These are phyloP conservation scores for Clistopyga incitator DNA, from an alignment of 2,888 invertebrate species.

Conservation along the genomic window DNA sequence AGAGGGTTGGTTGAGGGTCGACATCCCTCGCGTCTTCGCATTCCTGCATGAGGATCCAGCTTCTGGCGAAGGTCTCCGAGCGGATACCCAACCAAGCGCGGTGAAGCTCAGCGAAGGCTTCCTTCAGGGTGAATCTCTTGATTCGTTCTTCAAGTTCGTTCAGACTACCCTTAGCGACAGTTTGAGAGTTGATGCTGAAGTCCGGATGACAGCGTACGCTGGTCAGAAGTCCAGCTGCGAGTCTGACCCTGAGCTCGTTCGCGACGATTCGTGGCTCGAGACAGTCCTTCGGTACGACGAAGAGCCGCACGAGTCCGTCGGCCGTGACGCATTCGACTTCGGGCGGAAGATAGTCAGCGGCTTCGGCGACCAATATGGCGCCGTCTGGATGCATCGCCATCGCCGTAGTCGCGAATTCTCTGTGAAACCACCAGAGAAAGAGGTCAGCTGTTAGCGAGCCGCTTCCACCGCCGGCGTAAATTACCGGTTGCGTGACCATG, in stretches of 20 bases:
- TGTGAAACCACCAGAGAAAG: slow-evolving; percentile 85
- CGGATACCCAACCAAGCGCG: slow-evolving; percentile 84
- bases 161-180: slow-evolving; percentile 5
- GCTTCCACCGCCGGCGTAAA: slow-evolving; percentile 85
- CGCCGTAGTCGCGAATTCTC: slow-evolving; percentile 84
- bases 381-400: slow-evolving; percentile 83
- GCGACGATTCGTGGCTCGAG: slow-evolving; percentile 78
- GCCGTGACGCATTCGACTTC: slow-evolving; percentile 81
- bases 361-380: slow-evolving; percentile 82
- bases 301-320: slow-evolving; percentile 81
- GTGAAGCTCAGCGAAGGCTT: slow-evolving; percentile 84
- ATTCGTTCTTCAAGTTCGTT: slow-evolving; percentile 69
- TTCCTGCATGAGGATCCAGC: slow-evolving; percentile 79
- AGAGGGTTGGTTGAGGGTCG: slow-evolving; percentile 54
- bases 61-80: slow-evolving; percentile 83
- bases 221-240: slow-evolving; percentile 78
- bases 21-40: slow-evolving; percentile 68
- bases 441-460: slow-evolving; percentile 83
- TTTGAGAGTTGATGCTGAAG: slow-evolving; percentile 34
- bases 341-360: slow-evolving; percentile 81
- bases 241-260: slow-evolving; percentile 81
- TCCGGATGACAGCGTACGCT: slow-evolving; percentile 70
- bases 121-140: slow-evolving; percentile 82
- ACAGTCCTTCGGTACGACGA: slow-evolving; percentile 77
- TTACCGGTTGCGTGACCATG: slow-evolving; percentile 85